A percentile compares a stretch with the other conserved stretches of the same genome.
phyloP scores from a whole-genome alignment of 2,888 invertebrate genomes.

The Aethes cnicana region DNA sequence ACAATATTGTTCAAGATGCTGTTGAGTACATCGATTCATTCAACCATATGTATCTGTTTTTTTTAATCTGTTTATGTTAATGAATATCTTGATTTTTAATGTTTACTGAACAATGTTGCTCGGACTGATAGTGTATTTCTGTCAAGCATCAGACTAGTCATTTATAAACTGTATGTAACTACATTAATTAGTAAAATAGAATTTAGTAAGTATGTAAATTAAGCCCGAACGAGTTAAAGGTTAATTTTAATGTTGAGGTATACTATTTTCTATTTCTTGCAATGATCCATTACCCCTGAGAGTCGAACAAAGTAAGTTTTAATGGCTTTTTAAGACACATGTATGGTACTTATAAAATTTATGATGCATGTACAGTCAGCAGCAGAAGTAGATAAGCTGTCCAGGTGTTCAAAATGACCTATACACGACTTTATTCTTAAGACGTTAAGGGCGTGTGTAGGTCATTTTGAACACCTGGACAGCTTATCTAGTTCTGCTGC shows the following conservation, averaged over 20 bases:
- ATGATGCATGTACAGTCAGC: no score
- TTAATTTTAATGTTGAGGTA: constrained; percentile 1
- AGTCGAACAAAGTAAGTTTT: constrained; percentile 8
- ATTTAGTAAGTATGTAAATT: constrained; percentile 18
- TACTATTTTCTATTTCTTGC: constrained; percentile 8
- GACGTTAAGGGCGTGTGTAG: no score
- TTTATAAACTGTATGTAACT: constrained; percentile 15
- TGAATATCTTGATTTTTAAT: constrained; percentile 6
- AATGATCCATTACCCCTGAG: not conserved
- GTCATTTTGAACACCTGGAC: no score
- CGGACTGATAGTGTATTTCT: constrained; percentile 1
- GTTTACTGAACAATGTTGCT: not conserved
- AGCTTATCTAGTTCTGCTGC: no score
- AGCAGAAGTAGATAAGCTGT: no score
- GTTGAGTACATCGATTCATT: no score
- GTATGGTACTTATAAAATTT: not conserved
- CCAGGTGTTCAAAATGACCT: no score
- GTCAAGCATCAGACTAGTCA: constrained; percentile 25
- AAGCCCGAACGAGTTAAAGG: constrained; percentile 6
- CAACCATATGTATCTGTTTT: no score
- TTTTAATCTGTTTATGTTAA: constrained; percentile 1
- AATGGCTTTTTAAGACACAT: not conserved
- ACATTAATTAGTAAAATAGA: constrained; percentile 2
- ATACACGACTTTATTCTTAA: no score
- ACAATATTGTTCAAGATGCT: not conserved